These are phyloP conservation scores for Zingel zingel DNA, from an alignment of 2,113 vertebrate genomes.

Conservation along the genomic window DNA sequence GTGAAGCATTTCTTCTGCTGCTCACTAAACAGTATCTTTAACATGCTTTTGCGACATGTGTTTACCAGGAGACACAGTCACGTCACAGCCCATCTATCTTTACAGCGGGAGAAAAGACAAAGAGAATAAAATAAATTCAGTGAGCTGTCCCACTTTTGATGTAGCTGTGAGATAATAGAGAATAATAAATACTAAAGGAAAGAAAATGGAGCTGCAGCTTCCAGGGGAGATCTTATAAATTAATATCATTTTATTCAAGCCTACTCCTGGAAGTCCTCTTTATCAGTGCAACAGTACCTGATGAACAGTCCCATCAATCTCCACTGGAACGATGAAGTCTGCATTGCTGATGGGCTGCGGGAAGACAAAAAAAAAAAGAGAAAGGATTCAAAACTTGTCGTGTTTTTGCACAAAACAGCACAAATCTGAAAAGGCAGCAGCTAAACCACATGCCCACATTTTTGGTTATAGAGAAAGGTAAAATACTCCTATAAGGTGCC, in stretches of 20 bases:
- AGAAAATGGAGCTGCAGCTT: slow-evolving; percentile 12
- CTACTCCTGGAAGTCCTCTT: slow-evolving; percentile 17
- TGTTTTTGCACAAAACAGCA: slow-evolving; percentile 23
- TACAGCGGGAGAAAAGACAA: slow-evolving; percentile 4
- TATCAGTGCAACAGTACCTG: slow-evolving; percentile 60
- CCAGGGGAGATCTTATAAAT: slow-evolving; percentile 28
- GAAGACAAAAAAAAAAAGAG: slow-evolving; percentile 33
- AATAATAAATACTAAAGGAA: slow-evolving; percentile 42
- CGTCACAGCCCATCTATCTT: not conserved
- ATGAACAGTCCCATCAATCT: slow-evolving; percentile 80
- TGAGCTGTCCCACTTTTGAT: slow-evolving; percentile 20
- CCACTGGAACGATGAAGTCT: slow-evolving; percentile 76
- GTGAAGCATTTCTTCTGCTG: slow-evolving; percentile 16
- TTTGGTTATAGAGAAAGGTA: not conserved
- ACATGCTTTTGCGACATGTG: slow-evolving; percentile 6
- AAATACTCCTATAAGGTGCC: slow-evolving; percentile 34
- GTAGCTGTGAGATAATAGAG: slow-evolving; percentile 23
- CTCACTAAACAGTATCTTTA: slow-evolving; percentile 8
- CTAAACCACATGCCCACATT: slow-evolving; percentile 13
- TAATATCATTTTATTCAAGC: slow-evolving; percentile 46
- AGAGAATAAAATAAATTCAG: slow-evolving; percentile 27
- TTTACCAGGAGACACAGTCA: slow-evolving; percentile 13
- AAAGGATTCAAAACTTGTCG: slow-evolving; percentile 19
- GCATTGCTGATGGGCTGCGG: slow-evolving; percentile 74
- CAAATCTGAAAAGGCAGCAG: slow-evolving; percentile 15